These are phyloP conservation scores for Hippocampus kuda DNA, from an alignment of 2,797 vertebrate genomes.

Conservation along the genomic window DNA sequence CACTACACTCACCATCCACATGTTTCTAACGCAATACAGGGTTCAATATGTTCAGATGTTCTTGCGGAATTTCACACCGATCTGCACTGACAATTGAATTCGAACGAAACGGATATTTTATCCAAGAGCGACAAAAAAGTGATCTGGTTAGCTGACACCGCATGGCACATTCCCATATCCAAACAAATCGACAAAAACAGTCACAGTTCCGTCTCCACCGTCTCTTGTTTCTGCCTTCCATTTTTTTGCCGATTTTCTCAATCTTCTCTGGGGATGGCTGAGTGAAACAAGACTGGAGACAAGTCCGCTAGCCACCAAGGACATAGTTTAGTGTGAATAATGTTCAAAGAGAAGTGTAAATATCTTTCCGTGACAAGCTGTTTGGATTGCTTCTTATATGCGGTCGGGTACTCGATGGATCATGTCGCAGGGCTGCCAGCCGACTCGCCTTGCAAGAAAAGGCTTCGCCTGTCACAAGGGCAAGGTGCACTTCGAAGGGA, in stretches of 20 bases:
- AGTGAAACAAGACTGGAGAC: constrained; percentile 31
- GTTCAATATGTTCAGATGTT: background rate
- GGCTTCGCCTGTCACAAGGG: constrained; percentile 40
- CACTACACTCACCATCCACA: background rate
- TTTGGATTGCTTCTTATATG: constrained; percentile 61
- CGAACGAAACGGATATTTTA: background rate
- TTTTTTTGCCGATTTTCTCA: constrained; percentile 14
- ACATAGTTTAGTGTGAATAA: constrained; percentile 60
- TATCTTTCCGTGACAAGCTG: constrained; percentile 61
- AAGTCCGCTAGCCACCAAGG: constrained; percentile 49
- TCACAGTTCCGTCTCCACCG: background rate
- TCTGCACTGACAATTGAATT: background rate
- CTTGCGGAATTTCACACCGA: background rate
- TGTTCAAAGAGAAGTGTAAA: constrained; percentile 58
- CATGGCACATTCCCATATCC: background rate
- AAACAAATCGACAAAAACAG: background rate
- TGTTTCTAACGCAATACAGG: background rate
- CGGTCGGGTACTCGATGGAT: constrained; percentile 58
- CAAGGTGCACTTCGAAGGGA: constrained; percentile 42
- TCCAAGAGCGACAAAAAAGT: background rate
- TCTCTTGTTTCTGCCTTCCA: constrained; percentile 10
- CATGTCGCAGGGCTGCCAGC: constrained; percentile 22
- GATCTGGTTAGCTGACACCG: background rate
- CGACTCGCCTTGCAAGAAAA: constrained; percentile 24
- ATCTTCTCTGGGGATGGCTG: constrained; percentile 32